Base-by-base conservation (phyloP, 2,113 vertebrate species). In the Ursus arctos region DNA sequence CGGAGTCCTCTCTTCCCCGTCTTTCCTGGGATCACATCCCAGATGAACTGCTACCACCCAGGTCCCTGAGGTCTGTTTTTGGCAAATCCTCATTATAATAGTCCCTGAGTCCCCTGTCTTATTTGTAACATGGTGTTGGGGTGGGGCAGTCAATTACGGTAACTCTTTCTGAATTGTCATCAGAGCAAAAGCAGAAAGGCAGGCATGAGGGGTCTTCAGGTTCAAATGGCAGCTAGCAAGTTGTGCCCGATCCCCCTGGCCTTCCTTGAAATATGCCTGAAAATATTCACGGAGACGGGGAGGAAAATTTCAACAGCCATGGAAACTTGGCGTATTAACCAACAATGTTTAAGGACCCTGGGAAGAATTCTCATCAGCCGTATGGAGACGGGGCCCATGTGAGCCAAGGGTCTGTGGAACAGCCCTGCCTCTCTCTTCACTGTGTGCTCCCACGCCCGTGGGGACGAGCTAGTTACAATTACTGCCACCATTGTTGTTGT, bases 351-450 rank as follows among this genome's bases (percentile, higher is more conserved):
- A 83, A 63, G 69, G 51, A 19, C 14, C 16, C 18, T n/a, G 13
- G 16, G 26, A 67, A 22, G 81, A 57, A 15, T 24, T 65, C 16
- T 71, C 43, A 65, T 1, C 47, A 88, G 47, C 31, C 36, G 7
- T 0, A 0, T 14, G 40, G 55, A 40, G 6, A 40, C 0, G 31
- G 57, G 1, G 1, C 21, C 28, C 49, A 13, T 7, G 24, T 26
- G 15, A 40, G 21, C 16, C n/a, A 53, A 43, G 22, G 19, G 13
- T 47, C 13, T 0, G 0, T 12, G 26, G 57, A 6, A 2, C 13
- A 19, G 8, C 12, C 14, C 55, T 18, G 19, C 6, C 65, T 49
- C 15, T 9, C 3, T 53, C 47, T 36, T 43, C 43, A 6, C 19
- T 28, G 31, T 6, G 26, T 4, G 22, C 24, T 47, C 49, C 15